phyloP scores from a whole-genome alignment of 2,888 invertebrate genomes.

The Diadegma fenestrale region DNA sequence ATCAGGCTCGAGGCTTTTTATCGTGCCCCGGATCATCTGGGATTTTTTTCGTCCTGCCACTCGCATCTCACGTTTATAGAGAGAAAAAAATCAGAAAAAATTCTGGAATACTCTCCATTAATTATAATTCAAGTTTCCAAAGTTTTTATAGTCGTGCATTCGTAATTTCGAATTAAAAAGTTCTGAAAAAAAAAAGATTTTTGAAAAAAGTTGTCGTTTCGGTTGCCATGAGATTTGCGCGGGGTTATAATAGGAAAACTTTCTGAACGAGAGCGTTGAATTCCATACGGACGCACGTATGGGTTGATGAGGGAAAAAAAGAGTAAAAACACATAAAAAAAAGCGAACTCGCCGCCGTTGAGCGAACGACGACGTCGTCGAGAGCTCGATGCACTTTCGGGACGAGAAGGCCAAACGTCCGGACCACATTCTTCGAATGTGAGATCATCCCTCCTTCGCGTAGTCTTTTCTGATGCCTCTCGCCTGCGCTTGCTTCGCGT shows the following conservation, averaged over 20 bases:
- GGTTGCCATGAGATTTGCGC: not conserved
- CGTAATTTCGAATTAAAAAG: no score
- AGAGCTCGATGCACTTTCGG: constrained; percentile 81
- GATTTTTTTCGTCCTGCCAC: no score
- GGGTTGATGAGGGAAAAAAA: constrained; percentile 8
- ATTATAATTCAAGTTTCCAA: no score
- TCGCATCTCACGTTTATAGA: no score
- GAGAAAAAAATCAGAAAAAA: not conserved
- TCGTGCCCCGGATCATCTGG: no score
- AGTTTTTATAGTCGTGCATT: no score
- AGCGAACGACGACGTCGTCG: constrained; percentile 76
- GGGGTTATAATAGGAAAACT: not conserved
- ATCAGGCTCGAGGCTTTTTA: not conserved
- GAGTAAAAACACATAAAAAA: constrained; percentile 28
- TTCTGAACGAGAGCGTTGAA: constrained; percentile 27
- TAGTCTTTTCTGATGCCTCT: constrained; percentile 67
- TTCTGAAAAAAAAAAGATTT: no score
- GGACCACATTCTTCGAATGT: constrained; percentile 82
- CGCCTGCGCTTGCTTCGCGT: constrained; percentile 21
- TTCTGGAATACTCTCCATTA: no score
- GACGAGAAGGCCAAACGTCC: constrained; percentile 77
- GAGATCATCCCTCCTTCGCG: constrained; percentile 78
- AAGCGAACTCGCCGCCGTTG: constrained; percentile 54
- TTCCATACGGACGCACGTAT: constrained; percentile 31
- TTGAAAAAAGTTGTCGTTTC: no score